Conservation (phyloP, 2,113 vertebrate species). For the Cyphomyrus plagiostoma region DNA sequence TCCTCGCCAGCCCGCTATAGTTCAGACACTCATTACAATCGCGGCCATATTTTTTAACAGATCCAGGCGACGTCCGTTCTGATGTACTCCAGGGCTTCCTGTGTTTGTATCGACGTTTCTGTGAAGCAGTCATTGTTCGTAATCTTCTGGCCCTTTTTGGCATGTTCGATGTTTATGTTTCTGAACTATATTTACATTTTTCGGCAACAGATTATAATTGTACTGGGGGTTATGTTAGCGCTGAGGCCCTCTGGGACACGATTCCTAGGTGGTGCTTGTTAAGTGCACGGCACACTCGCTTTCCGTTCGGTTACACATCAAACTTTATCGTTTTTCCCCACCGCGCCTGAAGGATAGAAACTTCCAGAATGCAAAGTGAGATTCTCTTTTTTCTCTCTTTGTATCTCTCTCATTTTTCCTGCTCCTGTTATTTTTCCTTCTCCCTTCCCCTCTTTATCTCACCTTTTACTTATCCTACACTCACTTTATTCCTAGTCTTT, state of each 20-base stretch:
- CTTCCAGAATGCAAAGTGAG: neutral
- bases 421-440: neutral
- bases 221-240: neutral
- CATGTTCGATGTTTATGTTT: neutral
- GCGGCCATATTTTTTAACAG: neutral
- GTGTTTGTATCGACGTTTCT: too few species aligned
- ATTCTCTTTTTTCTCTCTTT: neutral
- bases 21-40: neutral
- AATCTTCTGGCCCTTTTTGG: too few species aligned
- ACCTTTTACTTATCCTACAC: neutral
- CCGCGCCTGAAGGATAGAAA: neutral
- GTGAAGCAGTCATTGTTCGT: neutral
- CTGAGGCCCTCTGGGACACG: neutral
- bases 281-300: too few species aligned
- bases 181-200: constrained; percentile 2
- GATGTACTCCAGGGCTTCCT: neutral
- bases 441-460: constrained; percentile 3
- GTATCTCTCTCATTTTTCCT: neutral
- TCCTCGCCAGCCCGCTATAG: neutral
- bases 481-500: constrained; percentile 22
- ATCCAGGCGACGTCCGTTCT: neutral
- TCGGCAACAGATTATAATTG: neutral
- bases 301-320: neutral
- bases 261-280: neutral
- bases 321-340: neutral